A percentile compares a stretch with the other conserved stretches of the same genome.
phyloP scores from a whole-genome alignment of 1,140 invertebrate genomes.

The Trissolcus basalis region DNA sequence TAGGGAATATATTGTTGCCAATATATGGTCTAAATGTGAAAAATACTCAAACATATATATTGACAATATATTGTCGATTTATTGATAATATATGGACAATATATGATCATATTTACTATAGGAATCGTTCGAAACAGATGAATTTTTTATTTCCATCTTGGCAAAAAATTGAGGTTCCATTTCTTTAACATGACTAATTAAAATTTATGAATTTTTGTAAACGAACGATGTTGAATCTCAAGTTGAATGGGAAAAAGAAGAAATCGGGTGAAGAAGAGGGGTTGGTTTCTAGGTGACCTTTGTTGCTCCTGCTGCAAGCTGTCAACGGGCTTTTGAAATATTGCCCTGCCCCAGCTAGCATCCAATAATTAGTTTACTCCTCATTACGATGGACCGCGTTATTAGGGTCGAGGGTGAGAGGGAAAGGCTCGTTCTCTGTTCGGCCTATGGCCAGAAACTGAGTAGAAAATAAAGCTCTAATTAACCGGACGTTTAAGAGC shows the following conservation, averaged over 20 bases:
- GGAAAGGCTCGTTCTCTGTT: conserved; percentile 16
- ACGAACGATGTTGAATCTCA: no score
- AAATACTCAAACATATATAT: no score
- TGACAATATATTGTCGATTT: no score
- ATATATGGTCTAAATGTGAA: no score
- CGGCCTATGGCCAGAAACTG: conserved; percentile 33
- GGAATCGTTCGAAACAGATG: no score
- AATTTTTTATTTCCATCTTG: no score
- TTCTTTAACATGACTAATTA: no score
- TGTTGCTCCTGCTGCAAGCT: conserved; percentile 67
- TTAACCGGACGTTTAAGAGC: conserved; percentile 72
- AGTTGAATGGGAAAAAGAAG: neutral
- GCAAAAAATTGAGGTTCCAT: no score
- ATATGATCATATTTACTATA: no score
- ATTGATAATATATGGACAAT: no score
- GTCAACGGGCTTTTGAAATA: conserved; percentile 73
- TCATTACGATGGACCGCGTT: conserved; percentile 72
- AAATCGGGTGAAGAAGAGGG: conserved; percentile 23
- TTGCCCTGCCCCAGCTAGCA: conserved; percentile 70
- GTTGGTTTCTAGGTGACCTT: conserved; percentile 59
- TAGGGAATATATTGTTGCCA: no score
- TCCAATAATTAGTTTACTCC: conserved; percentile 76
- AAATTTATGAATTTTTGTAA: no score
- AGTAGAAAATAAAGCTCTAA: conserved; percentile 66
- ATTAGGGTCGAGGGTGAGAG: conserved; percentile 65